phyloP scores from a whole-genome alignment of 2,797 vertebrate genomes.

The Emys orbicularis region DNA sequence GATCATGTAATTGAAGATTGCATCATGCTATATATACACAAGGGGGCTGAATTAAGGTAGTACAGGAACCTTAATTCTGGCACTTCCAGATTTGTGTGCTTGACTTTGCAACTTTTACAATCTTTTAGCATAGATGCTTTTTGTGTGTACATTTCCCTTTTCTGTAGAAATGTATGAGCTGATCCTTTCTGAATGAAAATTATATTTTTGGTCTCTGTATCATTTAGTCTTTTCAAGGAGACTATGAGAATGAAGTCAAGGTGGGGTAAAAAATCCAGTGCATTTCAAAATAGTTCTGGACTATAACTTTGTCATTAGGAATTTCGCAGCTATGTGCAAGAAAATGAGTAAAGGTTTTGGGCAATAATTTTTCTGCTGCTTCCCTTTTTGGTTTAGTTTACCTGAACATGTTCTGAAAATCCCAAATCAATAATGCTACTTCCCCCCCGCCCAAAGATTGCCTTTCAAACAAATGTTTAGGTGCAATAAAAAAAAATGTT shows the following conservation, averaged over 20 bases:
- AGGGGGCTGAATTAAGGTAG: neutral
- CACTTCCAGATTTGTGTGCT: neutral
- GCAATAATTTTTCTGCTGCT: neutral
- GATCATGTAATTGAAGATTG: slow-evolving; percentile 49
- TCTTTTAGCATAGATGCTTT: neutral
- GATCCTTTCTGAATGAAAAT: neutral
- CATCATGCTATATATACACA: neutral
- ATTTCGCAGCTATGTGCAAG: neutral
- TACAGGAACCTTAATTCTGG: neutral
- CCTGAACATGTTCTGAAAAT: neutral
- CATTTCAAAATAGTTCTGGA: neutral
- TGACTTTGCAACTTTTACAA: neutral
- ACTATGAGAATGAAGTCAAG: neutral
- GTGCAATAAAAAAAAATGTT: neutral
- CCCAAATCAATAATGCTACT: neutral
- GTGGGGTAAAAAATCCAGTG: neutral
- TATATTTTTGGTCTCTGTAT: neutral
- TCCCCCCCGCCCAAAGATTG: neutral
- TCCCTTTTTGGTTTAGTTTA: neutral
- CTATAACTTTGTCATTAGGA: neutral
- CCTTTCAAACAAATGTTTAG: neutral
- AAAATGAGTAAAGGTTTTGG: neutral
- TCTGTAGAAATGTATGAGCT: neutral
- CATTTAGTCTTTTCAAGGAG: neutral
- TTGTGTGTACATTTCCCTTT: neutral